Conservation (phyloP, 2,888 invertebrate genomes). For the Eucera pruinosa region DNA sequence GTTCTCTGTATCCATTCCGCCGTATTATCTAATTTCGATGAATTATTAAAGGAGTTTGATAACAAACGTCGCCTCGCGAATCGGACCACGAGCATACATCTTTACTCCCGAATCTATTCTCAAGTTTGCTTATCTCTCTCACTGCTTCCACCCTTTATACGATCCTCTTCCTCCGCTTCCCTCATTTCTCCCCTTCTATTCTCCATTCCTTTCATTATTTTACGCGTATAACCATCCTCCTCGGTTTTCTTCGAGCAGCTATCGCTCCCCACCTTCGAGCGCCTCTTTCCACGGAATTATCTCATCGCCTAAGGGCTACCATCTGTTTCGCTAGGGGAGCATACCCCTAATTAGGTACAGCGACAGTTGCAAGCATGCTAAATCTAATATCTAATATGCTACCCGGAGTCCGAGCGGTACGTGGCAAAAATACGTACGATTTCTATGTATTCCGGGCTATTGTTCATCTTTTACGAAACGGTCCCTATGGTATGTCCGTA, state of each 20-base stretch:
- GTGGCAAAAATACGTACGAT: conserved; percentile 61
- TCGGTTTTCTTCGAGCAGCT: conserved; percentile 47
- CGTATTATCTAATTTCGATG: conserved; percentile 75
- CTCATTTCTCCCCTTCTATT: neutral
- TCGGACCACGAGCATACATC: conserved; percentile 52
- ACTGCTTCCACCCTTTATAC: conserved; percentile 1
- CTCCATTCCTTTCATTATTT: conserved; percentile 18
- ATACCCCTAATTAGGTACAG: conserved; percentile 80
- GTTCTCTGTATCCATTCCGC: conserved; percentile 38
- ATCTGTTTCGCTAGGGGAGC: conserved; percentile 81
- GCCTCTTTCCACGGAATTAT: conserved; percentile 73
- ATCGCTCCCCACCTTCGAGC: conserved; percentile 48
- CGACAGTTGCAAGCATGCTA: conserved; percentile 80
- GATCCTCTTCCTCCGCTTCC: neutral
- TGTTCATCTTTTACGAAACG: conserved; percentile 9
- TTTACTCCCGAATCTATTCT: conserved; percentile 48
- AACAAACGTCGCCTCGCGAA: conserved; percentile 64
- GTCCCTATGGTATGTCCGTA: conserved; percentile 5
- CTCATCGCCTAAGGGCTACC: conserved; percentile 81
- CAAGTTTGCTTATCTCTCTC: conserved; percentile 42
- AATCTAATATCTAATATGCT: conserved; percentile 80
- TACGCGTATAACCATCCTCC: conserved; percentile 37
- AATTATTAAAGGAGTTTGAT: conserved; percentile 78
- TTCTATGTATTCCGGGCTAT: conserved; percentile 44
- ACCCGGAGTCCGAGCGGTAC: conserved; percentile 38